Conservation (phyloP, 37 sponge, comb jelly and placozoan genomes). For the Cliona cf. orientalis region DNA sequence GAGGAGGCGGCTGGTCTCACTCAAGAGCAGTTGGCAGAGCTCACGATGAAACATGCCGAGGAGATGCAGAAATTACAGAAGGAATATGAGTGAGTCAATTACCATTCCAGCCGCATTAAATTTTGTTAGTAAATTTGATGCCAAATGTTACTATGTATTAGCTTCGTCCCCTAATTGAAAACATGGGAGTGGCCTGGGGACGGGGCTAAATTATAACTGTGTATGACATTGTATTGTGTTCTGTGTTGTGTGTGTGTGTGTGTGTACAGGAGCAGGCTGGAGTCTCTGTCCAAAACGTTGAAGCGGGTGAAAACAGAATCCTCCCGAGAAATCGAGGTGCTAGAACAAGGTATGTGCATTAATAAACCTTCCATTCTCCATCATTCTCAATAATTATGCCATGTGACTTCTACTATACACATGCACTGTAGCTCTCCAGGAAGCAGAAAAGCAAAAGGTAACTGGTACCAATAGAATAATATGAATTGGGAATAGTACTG, state of each 20-base stretch:
- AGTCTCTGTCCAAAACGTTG: conserved; percentile 38
- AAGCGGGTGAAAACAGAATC: conserved; percentile 49
- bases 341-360: conserved; percentile 54
- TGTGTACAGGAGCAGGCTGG: conserved; percentile 50
- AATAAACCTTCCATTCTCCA: background rate
- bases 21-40: conserved; percentile 51
- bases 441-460: conserved; percentile 41
- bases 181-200: background rate
- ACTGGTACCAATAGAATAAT: too few relatives aligned
- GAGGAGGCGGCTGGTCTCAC: conserved; percentile 27
- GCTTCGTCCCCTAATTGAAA: too few relatives aligned
- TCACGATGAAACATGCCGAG: conserved; percentile 61
- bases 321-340: conserved; percentile 27
- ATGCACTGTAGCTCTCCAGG: conserved; percentile 44
- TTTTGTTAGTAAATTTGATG: too few relatives aligned
- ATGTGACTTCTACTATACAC: background rate
- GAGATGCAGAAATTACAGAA: conserved; percentile 71
- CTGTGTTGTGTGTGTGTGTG: background rate
- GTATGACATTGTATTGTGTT: background rate
- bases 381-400: background rate
- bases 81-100: conserved; percentile 71
- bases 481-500: too few relatives aligned
- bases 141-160: too few relatives aligned
- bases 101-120: background rate
- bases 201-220: background rate